Conservation (phyloP, 1,140 invertebrate species). For the Lepidurus couesii region DNA sequence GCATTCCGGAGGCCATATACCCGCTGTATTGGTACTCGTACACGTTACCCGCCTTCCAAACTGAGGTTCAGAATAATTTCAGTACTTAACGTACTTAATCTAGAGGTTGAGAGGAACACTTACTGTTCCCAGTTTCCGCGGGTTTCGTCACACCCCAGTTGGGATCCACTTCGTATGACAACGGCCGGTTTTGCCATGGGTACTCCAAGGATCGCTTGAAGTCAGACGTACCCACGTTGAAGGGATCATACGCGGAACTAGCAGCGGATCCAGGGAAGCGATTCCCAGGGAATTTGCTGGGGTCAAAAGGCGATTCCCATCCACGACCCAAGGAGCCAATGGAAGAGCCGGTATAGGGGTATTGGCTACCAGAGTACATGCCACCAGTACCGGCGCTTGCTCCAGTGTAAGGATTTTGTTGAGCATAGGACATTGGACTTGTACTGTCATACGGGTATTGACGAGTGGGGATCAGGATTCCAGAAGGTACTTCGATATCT, state of each 20-base stretch:
- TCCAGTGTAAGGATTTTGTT: not conserved
- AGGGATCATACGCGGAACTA: not conserved
- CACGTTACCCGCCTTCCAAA: constrained; percentile 31
- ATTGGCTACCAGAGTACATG: not conserved
- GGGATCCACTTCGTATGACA: not conserved
- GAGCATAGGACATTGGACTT: not conserved
- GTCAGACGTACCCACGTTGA: not conserved
- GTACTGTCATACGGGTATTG: not conserved
- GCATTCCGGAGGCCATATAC: constrained; percentile 34
- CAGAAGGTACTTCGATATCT: not conserved
- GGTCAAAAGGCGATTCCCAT: not conserved
- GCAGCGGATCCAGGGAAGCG: not conserved
- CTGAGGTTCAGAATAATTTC: not conserved
- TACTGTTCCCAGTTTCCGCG: not conserved
- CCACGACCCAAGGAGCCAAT: not conserved
- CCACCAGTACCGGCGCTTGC: not conserved
- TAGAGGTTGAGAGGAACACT: not conserved
- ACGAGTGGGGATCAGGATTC: not conserved
- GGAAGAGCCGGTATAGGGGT: constrained; percentile 1
- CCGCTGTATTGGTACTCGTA: constrained; percentile 34
- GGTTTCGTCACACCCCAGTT: not conserved
- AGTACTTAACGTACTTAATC: not conserved
- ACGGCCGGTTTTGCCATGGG: not conserved
- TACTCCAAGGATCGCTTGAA: not conserved
- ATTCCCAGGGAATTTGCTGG: not conserved